Conservation (phyloP, 2,888 invertebrate genomes). For the Drosophila nigricruria region DNA sequence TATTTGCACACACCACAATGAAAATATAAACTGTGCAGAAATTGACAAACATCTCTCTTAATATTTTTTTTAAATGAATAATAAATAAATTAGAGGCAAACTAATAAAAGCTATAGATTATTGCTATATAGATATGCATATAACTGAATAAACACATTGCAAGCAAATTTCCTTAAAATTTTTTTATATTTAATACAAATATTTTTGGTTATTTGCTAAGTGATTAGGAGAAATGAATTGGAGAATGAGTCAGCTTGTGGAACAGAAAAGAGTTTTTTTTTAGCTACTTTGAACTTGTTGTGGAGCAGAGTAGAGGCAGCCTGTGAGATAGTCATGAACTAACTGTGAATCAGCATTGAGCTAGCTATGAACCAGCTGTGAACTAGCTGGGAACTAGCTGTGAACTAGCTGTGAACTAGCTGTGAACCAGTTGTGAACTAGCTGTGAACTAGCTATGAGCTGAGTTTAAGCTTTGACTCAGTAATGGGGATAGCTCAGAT, state of each 20-base stretch:
- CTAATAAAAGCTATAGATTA: slow-evolving; percentile 7
- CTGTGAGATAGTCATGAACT: background rate
- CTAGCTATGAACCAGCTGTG: background rate
- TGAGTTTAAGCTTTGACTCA: too few relatives aligned
- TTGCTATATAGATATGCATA: background rate
- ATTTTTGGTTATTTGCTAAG: background rate
- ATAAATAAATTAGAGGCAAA: slow-evolving; percentile 21
- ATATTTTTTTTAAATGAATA: slow-evolving; percentile 7
- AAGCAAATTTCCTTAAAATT: background rate
- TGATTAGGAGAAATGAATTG: background rate
- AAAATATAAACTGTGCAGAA: slow-evolving; percentile 57
- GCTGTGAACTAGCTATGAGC: background rate
- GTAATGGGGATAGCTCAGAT: too few relatives aligned
- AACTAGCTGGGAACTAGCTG: background rate
- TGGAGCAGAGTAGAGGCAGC: accelerated
- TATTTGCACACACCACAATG: slow-evolving; percentile 49
- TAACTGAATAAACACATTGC: too few relatives aligned
- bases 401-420: background rate
- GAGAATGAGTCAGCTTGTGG: too few relatives aligned
- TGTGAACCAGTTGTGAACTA: too few relatives aligned
- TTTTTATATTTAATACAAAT: background rate
- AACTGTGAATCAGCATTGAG: background rate
- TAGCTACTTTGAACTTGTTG: background rate
- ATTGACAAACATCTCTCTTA: slow-evolving; percentile 22
- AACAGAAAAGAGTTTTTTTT: background rate